These are phyloP conservation scores for Meandrina meandrites DNA, from an alignment of 92 coral and sea anemone genomes.

Conservation along the genomic window DNA sequence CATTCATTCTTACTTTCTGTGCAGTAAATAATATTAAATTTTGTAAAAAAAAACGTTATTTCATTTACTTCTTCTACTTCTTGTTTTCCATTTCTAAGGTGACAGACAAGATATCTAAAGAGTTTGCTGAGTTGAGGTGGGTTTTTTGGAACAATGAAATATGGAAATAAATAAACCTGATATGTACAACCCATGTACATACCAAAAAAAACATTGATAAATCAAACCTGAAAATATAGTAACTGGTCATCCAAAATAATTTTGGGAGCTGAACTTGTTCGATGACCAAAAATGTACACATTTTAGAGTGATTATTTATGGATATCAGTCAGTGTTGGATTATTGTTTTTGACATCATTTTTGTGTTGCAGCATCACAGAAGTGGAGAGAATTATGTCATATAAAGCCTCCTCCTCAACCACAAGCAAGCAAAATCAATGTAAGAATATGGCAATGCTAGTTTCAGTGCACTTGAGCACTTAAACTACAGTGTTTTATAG, in stretches of 20 bases:
- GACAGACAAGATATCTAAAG: slow-evolving; percentile 58
- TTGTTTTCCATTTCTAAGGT: slow-evolving; percentile 37
- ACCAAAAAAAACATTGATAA: too few relatives aligned
- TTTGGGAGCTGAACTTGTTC: too few relatives aligned
- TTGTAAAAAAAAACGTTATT: too few relatives aligned
- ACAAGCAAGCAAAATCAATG: not conserved
- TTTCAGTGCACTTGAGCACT: not conserved
- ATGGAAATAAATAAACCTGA: not conserved
- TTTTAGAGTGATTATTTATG: too few relatives aligned
- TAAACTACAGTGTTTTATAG: not conserved
- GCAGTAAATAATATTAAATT: too few relatives aligned
- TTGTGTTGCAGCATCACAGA: slow-evolving; percentile 22
- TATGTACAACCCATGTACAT: not conserved
- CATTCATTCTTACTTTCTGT: too few relatives aligned
- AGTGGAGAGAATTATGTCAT: slow-evolving; percentile 17
- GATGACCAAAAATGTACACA: too few relatives aligned
- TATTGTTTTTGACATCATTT: not conserved
- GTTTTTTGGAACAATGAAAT: not conserved
- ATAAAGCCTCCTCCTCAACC: slow-evolving; percentile 6
- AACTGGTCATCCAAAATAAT: too few relatives aligned
- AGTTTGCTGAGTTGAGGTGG: slow-evolving; percentile 57
- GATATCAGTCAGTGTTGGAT: too few relatives aligned
- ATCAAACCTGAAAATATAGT: too few relatives aligned
- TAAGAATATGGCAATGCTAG: not conserved
- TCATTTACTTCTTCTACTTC: too few relatives aligned